Base-by-base conservation (phyloP, 2,797 vertebrate genomes). In the Betta splendens region DNA sequence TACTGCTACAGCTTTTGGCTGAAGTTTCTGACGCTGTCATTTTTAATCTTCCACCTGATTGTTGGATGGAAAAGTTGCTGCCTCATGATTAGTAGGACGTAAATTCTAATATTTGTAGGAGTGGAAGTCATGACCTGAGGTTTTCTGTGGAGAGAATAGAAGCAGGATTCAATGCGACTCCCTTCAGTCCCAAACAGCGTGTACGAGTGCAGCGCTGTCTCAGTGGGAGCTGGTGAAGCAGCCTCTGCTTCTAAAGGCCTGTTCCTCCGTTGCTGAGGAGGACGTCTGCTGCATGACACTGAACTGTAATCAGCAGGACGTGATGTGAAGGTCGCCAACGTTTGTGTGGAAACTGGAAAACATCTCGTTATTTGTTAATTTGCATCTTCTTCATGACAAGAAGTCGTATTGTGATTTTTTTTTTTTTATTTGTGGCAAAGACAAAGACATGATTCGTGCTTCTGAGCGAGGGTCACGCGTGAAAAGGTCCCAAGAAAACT, bases 391-490 rank as follows among this genome's bases (percentile, higher is more conserved):
- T 20, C 2, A 15, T 21, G 66, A 80, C 70, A 82, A 84, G 74
- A 75, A 45, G 69, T 48, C 43, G 39, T 38, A 42, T 69, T 75
- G 76, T 86, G 85, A 82, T 75, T 42, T 65, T 80, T 88, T 75
- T 42, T 65, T 80, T 88, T 85, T 76, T 85, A 75, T 78, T 89
- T 87, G 81, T 77, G 65, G 69, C 69, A 54, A 72, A 85, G 76
- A 89, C 81, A 81, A 85, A 87, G 72, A 49, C 56, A 72, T 62
- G 77, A 86, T 84, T 85, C 83, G 75, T 46, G 72, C 65, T 55
- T 79, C 83, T 77, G 80, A 85, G 78, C 53, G 49, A 76, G 73
- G 64, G 76, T 87, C 85, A 89, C 85, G 80, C 79, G 81, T 79
- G 78, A 83, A 77, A 58, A 7, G 63, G 60, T 62, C 60, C 69